These are phyloP conservation scores for Orussus abietinus DNA, from an alignment of 1,140 invertebrate genomes.

Conservation along the genomic window DNA sequence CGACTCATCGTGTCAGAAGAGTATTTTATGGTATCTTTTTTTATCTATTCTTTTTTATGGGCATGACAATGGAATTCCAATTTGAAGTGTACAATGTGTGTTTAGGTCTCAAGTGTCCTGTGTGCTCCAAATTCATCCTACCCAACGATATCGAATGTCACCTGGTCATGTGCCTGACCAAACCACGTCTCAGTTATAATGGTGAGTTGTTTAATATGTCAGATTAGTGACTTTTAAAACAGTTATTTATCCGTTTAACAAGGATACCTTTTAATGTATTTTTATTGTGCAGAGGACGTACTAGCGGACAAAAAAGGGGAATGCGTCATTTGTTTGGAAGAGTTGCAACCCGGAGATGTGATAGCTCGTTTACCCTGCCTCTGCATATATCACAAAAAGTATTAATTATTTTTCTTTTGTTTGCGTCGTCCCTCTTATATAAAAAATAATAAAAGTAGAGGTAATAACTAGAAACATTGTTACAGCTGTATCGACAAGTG, in stretches of 20 bases:
- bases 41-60: constrained; percentile 18
- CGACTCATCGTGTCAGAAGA: constrained; percentile 42
- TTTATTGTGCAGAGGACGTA: constrained; percentile 82
- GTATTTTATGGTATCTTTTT: constrained; percentile 52
- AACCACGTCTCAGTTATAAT: constrained; percentile 97
- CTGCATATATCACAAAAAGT: constrained; percentile 99
- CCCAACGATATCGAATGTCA: constrained; percentile 98
- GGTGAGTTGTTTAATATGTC: constrained; percentile 62
- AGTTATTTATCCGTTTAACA: background rate
- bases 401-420: constrained; percentile 23
- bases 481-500: constrained; percentile 92
- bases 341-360: constrained; percentile 88
- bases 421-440: no score
- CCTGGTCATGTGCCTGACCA: constrained; percentile 97
- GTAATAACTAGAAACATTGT: constrained; percentile 23
- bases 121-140: constrained; percentile 96
- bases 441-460: no score
- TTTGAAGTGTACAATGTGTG: constrained; percentile 17
- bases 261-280: constrained; percentile 9
- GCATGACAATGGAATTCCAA: background rate
- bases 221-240: background rate
- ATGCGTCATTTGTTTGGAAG: constrained; percentile 98
- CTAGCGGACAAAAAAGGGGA: constrained; percentile 93
- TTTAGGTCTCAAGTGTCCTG: constrained; percentile 93
- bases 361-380: constrained; percentile 97